Percentiles rank a stretch among this genome's conserved stretches.
Evolutionary conservation across 1,140 invertebrate species (phyloP).

Genomic region (Caerostris darwini): DNA sequence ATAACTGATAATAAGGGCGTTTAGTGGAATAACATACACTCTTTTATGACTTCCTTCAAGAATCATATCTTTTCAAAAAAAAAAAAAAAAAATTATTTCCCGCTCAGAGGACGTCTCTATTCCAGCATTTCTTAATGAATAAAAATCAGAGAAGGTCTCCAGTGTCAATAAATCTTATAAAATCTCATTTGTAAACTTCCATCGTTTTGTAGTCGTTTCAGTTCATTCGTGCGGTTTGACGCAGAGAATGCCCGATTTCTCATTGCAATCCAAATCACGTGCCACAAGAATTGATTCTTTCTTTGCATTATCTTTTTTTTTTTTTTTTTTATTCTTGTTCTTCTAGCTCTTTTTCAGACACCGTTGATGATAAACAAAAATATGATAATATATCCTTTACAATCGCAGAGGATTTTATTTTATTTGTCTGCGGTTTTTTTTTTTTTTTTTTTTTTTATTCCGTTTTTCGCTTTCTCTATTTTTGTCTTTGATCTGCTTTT

Average conservation of each 20-base stretch:
- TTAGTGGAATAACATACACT: too few relatives aligned
- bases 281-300: conserved; percentile 29
- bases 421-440: conserved; percentile 44
- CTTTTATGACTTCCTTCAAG: too few relatives aligned
- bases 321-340: neutral
- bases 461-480: neutral
- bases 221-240: conserved; percentile 25
- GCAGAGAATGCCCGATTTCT: neutral
- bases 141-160: too few relatives aligned
- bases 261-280: conserved; percentile 27
- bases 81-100: too few relatives aligned
- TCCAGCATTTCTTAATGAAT: neutral
- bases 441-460: neutral
- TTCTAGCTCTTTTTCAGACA: conserved; percentile 30
- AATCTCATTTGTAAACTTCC: conserved; percentile 33
- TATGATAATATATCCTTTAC: conserved; percentile 53
- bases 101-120: too few relatives aligned
- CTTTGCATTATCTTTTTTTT: neutral
- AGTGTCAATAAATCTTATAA: conserved; percentile 7
- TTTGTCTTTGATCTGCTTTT: neutral
- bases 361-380: conserved; percentile 59
- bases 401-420: conserved; percentile 11
- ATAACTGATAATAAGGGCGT: too few relatives aligned
- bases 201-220: conserved; percentile 39
- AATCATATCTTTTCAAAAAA: too few relatives aligned